Conservation (phyloP, 2,113 vertebrate species). For the Neopipo cinnamomea region DNA sequence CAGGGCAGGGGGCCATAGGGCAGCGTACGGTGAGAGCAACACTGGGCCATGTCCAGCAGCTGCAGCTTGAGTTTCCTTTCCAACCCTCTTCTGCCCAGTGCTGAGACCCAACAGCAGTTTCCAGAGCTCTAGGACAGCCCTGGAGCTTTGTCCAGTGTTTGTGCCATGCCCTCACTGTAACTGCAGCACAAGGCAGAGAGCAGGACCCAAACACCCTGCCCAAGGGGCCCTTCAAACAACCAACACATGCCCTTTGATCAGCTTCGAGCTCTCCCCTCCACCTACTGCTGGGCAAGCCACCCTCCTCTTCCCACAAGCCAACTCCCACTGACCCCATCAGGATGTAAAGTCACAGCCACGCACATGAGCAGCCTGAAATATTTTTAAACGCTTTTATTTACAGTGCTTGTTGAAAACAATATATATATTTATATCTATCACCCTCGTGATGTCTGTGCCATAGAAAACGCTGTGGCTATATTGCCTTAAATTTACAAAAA, state of each 20-base stretch:
- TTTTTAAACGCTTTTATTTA: slow-evolving; percentile 75
- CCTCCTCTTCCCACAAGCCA: background rate
- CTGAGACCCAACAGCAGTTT: accelerated
- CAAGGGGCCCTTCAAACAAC: accelerated
- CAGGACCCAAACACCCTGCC: accelerated
- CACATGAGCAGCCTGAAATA: background rate
- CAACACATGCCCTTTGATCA: background rate
- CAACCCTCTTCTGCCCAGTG: accelerated
- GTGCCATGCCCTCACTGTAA: accelerated
- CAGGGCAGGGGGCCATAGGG: accelerated
- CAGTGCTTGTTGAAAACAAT: slow-evolving; percentile 74
- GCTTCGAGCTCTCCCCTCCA: accelerated
- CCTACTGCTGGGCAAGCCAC: background rate
- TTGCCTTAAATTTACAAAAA: slow-evolving; percentile 71
- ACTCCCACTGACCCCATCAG: background rate
- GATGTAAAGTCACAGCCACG: background rate
- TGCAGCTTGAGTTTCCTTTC: accelerated
- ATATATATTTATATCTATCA: slow-evolving; percentile 74
- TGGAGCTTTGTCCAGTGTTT: accelerated
- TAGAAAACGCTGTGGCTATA: slow-evolving; percentile 70
- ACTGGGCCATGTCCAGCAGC: accelerated
- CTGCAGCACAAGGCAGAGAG: accelerated
- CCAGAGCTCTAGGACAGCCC: background rate
- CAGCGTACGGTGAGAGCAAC: accelerated
- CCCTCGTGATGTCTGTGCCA: slow-evolving; percentile 67